Conservation (phyloP, 2,113 vertebrate species). For the Neodon shergylaensis region DNA sequence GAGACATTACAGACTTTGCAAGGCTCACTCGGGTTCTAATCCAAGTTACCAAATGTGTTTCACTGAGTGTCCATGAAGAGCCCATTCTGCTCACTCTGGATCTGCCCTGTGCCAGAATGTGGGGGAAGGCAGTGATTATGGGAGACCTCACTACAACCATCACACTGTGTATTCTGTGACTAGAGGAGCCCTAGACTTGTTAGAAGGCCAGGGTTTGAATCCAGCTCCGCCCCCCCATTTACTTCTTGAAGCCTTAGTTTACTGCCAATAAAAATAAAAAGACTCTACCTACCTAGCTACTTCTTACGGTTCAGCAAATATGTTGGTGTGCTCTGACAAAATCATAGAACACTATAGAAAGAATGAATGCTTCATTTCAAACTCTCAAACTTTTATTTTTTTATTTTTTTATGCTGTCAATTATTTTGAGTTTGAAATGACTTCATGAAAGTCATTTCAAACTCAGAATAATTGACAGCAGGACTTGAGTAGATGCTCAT, state of each 20-base stretch:
- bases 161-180: neutral
- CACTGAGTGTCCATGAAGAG: neutral
- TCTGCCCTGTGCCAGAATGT: neutral
- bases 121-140: neutral
- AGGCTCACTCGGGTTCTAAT: neutral
- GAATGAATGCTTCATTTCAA: neutral
- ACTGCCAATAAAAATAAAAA: constrained; percentile 17
- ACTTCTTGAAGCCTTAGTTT: constrained; percentile 2
- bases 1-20: neutral
- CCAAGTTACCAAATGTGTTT: neutral
- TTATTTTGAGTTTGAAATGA: too few relatives aligned
- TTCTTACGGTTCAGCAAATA: neutral
- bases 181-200: neutral
- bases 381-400: too few relatives aligned
- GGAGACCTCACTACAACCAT: neutral
- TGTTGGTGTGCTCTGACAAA: neutral
- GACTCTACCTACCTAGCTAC: neutral
- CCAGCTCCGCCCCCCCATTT: neutral
- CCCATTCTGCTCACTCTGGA: neutral
- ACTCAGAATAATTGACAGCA: constrained; percentile 31
- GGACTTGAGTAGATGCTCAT: neutral
- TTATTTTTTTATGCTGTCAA: too few relatives aligned
- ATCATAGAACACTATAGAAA: neutral
- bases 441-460: too few relatives aligned
- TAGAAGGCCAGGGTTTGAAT: neutral